phyloP scores from a whole-genome alignment of 2,888 invertebrate genomes.

The Caenorhabditis japonica region DNA sequence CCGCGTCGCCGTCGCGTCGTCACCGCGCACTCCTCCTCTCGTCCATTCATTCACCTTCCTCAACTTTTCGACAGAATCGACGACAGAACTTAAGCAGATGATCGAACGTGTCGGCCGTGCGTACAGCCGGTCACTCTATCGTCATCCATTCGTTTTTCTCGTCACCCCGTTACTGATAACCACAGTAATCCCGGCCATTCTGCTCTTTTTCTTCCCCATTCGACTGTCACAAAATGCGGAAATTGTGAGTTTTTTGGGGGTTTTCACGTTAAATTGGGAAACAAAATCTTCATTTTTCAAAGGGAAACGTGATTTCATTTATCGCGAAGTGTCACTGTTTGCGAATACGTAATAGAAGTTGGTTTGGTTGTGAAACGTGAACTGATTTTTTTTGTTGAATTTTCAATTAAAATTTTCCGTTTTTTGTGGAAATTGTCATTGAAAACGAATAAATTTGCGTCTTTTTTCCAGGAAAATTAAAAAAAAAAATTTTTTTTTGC shows the following conservation, averaged over 20 bases:
- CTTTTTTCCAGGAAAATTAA: no score
- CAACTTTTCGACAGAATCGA: conserved; percentile 4
- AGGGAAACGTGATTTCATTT: no score
- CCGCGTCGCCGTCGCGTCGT: no score
- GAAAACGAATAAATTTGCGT: no score
- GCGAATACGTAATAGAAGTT: background rate
- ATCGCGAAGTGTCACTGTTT: background rate
- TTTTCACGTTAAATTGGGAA: no score
- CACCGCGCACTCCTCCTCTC: no score
- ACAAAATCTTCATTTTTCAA: background rate
- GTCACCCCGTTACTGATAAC: conserved; percentile 59
- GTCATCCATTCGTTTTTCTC: conserved; percentile 50
- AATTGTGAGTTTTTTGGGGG: conserved; percentile 66
- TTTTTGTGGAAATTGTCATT: no score
- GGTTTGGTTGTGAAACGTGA: no score
- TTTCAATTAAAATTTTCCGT: no score
- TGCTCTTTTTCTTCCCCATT: conserved; percentile 57
- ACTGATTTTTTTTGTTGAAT: no score
- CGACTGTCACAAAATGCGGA: conserved; percentile 71
- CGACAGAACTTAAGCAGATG: conserved; percentile 28
- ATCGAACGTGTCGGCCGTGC: conserved; percentile 45
- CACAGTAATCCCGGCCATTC: conserved; percentile 54
- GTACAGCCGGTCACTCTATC: conserved; percentile 50
- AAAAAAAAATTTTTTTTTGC: no score
- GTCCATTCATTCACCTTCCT: background rate